Conservation (phyloP, 2,113 vertebrate genomes). For the Phalacrocorax carbo region DNA sequence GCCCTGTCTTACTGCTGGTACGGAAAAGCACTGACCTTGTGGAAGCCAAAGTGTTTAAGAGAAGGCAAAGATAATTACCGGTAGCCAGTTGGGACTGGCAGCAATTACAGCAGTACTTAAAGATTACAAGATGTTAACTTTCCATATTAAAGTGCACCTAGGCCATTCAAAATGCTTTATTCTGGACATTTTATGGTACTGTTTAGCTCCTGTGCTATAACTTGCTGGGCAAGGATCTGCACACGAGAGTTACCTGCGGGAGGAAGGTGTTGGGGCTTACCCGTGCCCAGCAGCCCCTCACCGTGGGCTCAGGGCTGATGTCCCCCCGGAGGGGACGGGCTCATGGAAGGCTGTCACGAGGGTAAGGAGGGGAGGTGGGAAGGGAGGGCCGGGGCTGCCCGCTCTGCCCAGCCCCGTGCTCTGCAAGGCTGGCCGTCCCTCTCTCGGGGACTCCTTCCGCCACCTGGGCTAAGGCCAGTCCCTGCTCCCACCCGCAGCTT, state of each 20-base stretch:
- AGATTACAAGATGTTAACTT: not conserved
- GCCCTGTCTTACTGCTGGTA: accelerated
- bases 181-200: accelerated
- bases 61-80: not conserved
- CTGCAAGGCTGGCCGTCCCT: not conserved
- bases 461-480: not conserved
- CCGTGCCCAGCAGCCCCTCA: not conserved
- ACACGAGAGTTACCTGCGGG: accelerated
- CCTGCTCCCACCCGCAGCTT: accelerated
- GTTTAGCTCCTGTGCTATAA: accelerated
- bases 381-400: not conserved
- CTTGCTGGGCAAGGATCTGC: too few species aligned
- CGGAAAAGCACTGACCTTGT: not conserved
- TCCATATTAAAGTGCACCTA: accelerated
- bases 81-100: not conserved
- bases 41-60: not conserved
- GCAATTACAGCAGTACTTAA: not conserved
- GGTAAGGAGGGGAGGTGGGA: too few species aligned
- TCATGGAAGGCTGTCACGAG: not conserved
- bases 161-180: accelerated
- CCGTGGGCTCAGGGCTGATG: not conserved
- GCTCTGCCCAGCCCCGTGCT: not conserved
- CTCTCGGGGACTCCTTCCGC: not conserved
- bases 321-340: accelerated
- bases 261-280: not conserved